Percentiles rank a stretch among this genome's conserved stretches.
phyloP scores from a whole-genome alignment of 23 tunicate species.

The Phallusia fumigata region DNA sequence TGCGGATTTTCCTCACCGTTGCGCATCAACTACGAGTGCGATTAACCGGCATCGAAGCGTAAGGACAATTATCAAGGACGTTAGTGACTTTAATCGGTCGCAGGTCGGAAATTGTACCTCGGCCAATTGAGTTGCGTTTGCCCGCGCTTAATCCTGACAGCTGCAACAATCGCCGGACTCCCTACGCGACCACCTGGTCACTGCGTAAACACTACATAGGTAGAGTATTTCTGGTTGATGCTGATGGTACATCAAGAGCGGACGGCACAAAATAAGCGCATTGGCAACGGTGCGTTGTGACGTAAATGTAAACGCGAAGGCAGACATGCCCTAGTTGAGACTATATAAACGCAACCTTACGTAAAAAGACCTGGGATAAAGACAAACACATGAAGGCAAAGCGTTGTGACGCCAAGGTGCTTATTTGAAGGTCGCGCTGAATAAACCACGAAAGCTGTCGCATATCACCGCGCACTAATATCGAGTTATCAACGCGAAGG shows the following conservation, averaged over 20 bases:
- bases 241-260: not conserved
- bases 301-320: not conserved
- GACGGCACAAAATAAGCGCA: not conserved
- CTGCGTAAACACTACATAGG: not conserved
- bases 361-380: not conserved
- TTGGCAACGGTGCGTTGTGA: not conserved
- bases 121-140: not conserved
- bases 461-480: slow-evolving; percentile 4
- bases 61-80: not conserved
- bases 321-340: not conserved
- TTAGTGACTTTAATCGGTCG: not conserved
- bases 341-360: no score
- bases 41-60: slow-evolving; percentile 4
- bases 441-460: not conserved
- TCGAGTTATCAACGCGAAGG: not conserved
- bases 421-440: not conserved
- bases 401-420: not conserved
- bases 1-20: not conserved
- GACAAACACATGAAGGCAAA: not conserved
- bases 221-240: not conserved
- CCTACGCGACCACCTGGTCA: slow-evolving; percentile 4
- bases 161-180: not conserved
- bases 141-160: not conserved
- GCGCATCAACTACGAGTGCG: not conserved
- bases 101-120: not conserved